Base-by-base conservation (phyloP, 2,888 invertebrate species). In the Caenorhabditis doughertyi region DNA sequence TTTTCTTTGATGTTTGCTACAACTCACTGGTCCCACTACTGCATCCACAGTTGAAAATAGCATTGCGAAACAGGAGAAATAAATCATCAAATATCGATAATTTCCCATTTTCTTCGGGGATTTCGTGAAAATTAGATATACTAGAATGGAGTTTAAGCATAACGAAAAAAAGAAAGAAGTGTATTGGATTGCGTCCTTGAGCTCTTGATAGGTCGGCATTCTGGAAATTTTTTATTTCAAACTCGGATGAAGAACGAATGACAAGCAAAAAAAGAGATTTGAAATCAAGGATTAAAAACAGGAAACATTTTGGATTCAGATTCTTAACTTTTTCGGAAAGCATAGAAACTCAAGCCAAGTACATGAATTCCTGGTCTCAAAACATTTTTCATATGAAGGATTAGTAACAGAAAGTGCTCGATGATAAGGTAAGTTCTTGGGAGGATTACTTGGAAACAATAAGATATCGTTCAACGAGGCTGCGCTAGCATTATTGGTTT, bases 101-200 rank as follows among this genome's bases (percentile, higher is more conserved):
- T 80, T 80, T 11, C 65, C 79, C 79, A 80, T 73, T 58, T 80
- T 80, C 53, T 51, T 49, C 8, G 79, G 79, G 0, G 79, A 80
- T 53, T 80, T 67, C 5, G 67, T 80, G 3, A 80, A n/a, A 16
- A 80, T 80, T 39, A 80, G 27, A 23, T 67, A 67, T 44, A 80
- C 25, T 23, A 80, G 44, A 13, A 72, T 49, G 4, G 72, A 53
- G 47, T 80, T 80, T 23, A 80, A 21, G 11, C 18, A 35, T 11
- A 80, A 27, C 16, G 79, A 80, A 23, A 60, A 44, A 5, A 49
- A 5, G n/a, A 73, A 58, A 0, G 79, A 72, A 7, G 49, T 23
- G 44, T 56, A 53, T 73, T 80, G 79, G 21, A 80, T 18, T 1
- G 21, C 16, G 21, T 53, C 60, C 27, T 80, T 80, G 4, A 72